phyloP scores from a whole-genome alignment of 2,113 vertebrate genomes.

The Strix aluco region DNA sequence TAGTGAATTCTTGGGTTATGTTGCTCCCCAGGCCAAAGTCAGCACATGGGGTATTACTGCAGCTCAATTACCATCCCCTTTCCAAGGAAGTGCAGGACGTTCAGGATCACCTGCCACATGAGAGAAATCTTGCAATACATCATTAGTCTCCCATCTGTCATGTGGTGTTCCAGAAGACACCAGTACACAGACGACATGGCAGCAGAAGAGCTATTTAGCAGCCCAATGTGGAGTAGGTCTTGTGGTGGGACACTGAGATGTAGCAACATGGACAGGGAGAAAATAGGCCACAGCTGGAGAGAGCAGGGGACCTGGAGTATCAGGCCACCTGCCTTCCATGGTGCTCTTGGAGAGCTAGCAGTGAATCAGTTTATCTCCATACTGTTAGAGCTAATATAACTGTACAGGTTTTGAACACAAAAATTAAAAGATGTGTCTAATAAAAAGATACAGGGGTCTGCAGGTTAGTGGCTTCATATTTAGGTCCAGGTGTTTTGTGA shows the following conservation, averaged over 20 bases:
- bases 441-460: not conserved
- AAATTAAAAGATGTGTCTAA: not conserved
- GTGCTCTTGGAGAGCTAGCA: not conserved
- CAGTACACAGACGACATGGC: not conserved
- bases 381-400: not conserved
- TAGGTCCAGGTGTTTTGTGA: not conserved
- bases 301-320: rapidly evolving
- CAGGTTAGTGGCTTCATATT: not conserved
- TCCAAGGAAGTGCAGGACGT: not conserved
- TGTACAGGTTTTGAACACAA: not conserved
- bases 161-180: not conserved
- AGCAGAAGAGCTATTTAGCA: not conserved
- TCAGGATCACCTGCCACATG: not conserved
- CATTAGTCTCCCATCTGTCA: not conserved
- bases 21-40: not conserved
- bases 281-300: not conserved
- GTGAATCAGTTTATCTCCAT: not conserved
- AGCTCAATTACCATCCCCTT: not conserved
- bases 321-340: not conserved
- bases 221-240: not conserved
- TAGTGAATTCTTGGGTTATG: not conserved
- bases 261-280: not conserved
- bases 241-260: not conserved
- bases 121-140: not conserved
- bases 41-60: not conserved